Conservation (phyloP, 2,888 invertebrate species). For the Diarsia dahlii region DNA sequence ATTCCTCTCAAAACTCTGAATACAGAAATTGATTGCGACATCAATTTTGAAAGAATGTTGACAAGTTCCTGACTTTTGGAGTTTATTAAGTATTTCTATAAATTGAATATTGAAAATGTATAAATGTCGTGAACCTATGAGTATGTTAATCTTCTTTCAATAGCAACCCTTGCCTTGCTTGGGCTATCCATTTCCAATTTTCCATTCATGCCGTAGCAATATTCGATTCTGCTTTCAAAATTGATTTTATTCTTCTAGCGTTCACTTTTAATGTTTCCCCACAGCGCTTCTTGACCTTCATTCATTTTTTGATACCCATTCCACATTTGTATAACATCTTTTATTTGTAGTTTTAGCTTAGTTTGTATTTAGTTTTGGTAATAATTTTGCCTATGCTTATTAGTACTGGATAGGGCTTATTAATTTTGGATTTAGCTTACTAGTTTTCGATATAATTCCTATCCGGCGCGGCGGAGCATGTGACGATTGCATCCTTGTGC, state of each 20-base stretch:
- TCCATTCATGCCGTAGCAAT: not conserved
- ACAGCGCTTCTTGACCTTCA: not conserved
- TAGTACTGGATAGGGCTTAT: not conserved
- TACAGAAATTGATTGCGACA: slow-evolving; percentile 42
- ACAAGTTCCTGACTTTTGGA: slow-evolving; percentile 17
- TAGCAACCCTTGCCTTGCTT: not conserved
- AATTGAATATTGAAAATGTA: not conserved
- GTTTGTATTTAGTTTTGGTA: not conserved
- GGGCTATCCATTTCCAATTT: not conserved
- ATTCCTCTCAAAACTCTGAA: slow-evolving; percentile 38
- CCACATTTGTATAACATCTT: not conserved
- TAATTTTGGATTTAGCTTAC: not conserved
- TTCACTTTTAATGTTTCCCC: not conserved
- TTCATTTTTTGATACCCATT: slow-evolving; percentile 3
- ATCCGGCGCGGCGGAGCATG: not conserved
- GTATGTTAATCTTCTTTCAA: slow-evolving; percentile 3
- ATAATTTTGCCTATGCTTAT: not conserved
- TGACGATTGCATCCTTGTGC: not conserved
- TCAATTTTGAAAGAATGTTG: slow-evolving; percentile 40
- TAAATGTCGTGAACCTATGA: not conserved
- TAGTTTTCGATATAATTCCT: not conserved
- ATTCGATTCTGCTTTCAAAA: not conserved
- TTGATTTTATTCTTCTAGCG: not conserved
- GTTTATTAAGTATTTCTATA: slow-evolving; percentile 11
- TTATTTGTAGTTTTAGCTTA: not conserved